Evolutionary conservation across 2,888 invertebrate genomes (phyloP), one percentile per base, ranked within the genome.

Genomic region (Gymnocheta viridis): DNA sequence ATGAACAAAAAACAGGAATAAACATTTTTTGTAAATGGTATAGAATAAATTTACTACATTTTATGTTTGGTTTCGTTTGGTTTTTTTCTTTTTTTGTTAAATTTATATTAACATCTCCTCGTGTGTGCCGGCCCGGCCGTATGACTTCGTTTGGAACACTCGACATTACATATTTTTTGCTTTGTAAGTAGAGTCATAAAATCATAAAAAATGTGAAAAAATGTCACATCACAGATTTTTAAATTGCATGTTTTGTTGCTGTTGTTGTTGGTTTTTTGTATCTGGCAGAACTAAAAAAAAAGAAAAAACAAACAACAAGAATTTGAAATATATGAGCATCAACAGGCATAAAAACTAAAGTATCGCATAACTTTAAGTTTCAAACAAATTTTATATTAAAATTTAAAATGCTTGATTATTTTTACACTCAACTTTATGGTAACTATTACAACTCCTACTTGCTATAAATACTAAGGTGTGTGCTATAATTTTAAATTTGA

Each of bases 201-300:
- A 77, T 77, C 84, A 64, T 84, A 81, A 84, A 83, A 72, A 80
- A 84, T 80, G 38, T 77, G 54, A 67, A 67, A 74, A 81, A 74
- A 62, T 81, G 74, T 81, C 74, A 74, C 67, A 74, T 74, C 74
- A 74, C 74, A 44, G 67, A 35, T 32, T 67, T 32, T 69, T 60
- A 58, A 72, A 64, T 64, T 79, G 79, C 56, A 35, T 27, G 47
- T 10, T 38, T 38, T 66, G 12, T 44, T 62, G 38, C 14, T 54
- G 24, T 29, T 64, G 2, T 22, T 38, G 9, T 5, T 22, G 49
- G 38, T n/a, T n/a, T n/a, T n/a, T 54, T 32, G 22, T 47, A 47
- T 56, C 49, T 22, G n/a, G 32, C 9, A 22, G 14, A 41, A 58
- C 32, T 32, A 54, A 64, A 70, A 70, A 56, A 77, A 67, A 14